phyloP scores from a whole-genome alignment of 1,140 invertebrate species.

The Atta cephalotes region DNA sequence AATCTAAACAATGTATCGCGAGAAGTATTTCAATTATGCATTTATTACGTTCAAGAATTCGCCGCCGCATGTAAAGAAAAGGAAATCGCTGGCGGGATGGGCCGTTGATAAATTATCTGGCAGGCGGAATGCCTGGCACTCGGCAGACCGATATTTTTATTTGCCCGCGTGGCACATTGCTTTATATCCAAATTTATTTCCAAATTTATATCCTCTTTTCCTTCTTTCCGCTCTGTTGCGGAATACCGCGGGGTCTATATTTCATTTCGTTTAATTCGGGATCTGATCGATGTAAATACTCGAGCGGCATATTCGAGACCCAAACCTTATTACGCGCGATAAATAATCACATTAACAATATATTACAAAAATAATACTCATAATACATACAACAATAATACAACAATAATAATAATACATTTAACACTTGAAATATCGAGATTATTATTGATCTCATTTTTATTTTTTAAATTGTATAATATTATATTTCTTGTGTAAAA shows the following conservation, averaged over 20 bases:
- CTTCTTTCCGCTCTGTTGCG: not conserved
- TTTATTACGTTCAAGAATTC: conserved; percentile 49
- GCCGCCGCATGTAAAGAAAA: conserved; percentile 45
- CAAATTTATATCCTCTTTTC: conserved; percentile 6
- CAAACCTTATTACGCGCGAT: not conserved
- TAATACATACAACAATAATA: no score
- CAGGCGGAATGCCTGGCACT: conserved; percentile 32
- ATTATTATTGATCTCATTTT: no score
- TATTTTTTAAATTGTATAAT: no score
- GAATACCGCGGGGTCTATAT: conserved; percentile 20
- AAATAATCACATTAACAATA: not conserved
- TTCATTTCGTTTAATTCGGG: conserved; percentile 31
- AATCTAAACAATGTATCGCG: conserved; percentile 28
- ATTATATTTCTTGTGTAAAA: no score
- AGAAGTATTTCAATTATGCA: conserved; percentile 55
- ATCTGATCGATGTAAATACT: not conserved
- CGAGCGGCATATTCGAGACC: not conserved
- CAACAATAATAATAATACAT: not conserved
- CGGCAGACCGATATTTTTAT: conserved; percentile 51
- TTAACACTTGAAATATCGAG: not conserved
- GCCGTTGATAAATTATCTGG: conserved; percentile 39
- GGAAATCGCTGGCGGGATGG: conserved; percentile 27
- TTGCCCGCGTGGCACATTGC: conserved; percentile 43
- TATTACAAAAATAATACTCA: not conserved
- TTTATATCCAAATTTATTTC: conserved; percentile 57